These are phyloP conservation scores for Copsychus sechellarum DNA, from an alignment of 2,113 vertebrate genomes.

Conservation along the genomic window DNA sequence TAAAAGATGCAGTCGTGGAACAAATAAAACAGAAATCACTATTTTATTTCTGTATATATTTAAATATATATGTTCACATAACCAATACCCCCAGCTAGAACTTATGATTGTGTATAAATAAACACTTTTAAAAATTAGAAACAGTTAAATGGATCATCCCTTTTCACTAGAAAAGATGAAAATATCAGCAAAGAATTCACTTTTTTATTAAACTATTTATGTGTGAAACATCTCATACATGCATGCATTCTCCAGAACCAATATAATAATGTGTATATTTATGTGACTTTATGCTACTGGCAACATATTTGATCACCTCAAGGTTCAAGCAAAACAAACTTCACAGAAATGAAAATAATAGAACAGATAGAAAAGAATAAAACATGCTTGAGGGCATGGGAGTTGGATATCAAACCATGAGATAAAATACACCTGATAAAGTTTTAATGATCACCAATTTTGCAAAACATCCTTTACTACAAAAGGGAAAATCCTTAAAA, in stretches of 20 bases:
- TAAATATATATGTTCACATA: background rate
- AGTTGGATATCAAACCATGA: background rate
- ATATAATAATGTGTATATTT: background rate
- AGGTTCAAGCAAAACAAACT: background rate
- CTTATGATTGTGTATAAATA: background rate
- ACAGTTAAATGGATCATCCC: background rate
- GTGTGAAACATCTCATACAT: background rate
- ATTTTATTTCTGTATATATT: background rate
- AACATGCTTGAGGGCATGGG: background rate
- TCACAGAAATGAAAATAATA: background rate
- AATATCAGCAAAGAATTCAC: background rate
- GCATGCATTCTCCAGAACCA: background rate
- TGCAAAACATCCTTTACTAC: background rate
- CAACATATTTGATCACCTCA: background rate
- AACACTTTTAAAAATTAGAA: background rate
- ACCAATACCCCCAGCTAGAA: background rate
- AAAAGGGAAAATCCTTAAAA: background rate
- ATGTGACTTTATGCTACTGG: background rate
- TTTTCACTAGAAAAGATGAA: background rate
- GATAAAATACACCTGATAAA: background rate
- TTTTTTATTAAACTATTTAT: background rate
- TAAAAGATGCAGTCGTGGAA: background rate
- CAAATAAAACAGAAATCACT: background rate
- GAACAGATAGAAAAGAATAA: background rate
- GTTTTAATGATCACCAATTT: background rate